A percentile compares a stretch with the other conserved stretches of the same genome.
phyloP scores from a whole-genome alignment of 2,797 vertebrate species.

The Lacerta viridis region DNA sequence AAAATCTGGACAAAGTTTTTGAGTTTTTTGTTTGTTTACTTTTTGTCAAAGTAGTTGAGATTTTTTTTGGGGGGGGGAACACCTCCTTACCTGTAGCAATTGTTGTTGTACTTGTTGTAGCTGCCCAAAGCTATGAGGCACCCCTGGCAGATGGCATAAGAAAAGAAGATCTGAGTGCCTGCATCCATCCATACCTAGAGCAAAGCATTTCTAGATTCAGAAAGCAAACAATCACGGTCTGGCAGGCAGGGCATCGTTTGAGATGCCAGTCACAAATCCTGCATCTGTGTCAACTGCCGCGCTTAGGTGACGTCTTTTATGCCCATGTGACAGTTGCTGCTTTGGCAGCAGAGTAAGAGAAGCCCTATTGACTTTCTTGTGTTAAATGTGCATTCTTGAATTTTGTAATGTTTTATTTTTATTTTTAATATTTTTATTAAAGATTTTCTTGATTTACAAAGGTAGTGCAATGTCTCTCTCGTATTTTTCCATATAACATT shows the following conservation, averaged over 20 bases:
- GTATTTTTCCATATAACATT: no score
- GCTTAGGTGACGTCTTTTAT: background rate
- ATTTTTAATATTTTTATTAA: no score
- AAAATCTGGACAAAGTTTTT: background rate
- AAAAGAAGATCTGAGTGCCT: constrained; percentile 91
- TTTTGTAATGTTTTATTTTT: no score
- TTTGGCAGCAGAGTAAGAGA: background rate
- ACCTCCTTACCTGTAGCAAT: constrained; percentile 90
- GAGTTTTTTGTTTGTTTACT: no score
- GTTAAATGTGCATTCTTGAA: no score
- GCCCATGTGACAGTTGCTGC: background rate
- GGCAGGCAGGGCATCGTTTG: background rate
- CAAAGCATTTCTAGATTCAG: constrained; percentile 46
- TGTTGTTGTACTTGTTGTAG: constrained; percentile 94
- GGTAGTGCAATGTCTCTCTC: no score
- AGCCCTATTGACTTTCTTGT: background rate
- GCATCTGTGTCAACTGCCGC: background rate
- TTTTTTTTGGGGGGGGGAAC: no score
- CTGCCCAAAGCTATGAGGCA: constrained; percentile 93
- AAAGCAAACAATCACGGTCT: constrained; percentile 29
- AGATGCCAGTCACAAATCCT: background rate
- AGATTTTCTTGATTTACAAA: no score
- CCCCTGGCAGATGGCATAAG: constrained; percentile 89
- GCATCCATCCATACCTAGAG: constrained; percentile 91
- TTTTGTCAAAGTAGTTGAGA: no score